Evolutionary conservation across 92 coral and sea anemone species (phyloP), one percentile per base, ranked within the genome.

Genomic region (Chrysogorgia sp.): DNA sequence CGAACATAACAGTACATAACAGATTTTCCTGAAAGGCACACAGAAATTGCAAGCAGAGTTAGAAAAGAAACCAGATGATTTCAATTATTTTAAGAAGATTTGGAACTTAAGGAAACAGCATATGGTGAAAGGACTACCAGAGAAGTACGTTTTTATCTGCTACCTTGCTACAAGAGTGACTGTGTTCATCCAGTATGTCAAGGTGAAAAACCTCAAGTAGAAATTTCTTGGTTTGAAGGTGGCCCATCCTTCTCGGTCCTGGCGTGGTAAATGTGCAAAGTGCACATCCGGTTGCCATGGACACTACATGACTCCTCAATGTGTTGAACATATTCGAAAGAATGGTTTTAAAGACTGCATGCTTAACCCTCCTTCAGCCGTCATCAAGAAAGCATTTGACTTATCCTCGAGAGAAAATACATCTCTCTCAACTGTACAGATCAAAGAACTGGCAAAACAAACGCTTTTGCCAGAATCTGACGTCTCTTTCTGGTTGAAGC

Each of bases 71-170:
- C 86, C 86, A 24, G 68, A 74, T 10, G 1, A 62, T 62, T 81
- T 4, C 79, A 34, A 63, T 29, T 81, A 81, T 64, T 74, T 86
- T 52, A 85, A 81, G 61, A 81, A 86, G 57, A 61, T 86, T n/a
- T 86, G 90, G 86, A 30, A 52, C 45, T 68, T 86, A 34, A 23
- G 80, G 32, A 75, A 86, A 22, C 75, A 81, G 48, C 90, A 86
- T 47, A 63, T 72, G 86, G 86, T 81, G 19, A 30, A 37, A 24
- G 58, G 58, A 52, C 34, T 86, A 3, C 90, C 86, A 33, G 14
- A 43, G 50, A 80, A 64, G 19, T 86, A 81, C 50, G 83, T 80
- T 1, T 86, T 66, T 71, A 81, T 80, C 57, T 86, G 70, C 23
- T 80, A 58, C 69, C 41, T 20, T 85, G 86, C 66, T 26, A 71